These are phyloP conservation scores for Nymphalis c-album DNA, from an alignment of 2,888 invertebrate genomes.

Conservation along the genomic window DNA sequence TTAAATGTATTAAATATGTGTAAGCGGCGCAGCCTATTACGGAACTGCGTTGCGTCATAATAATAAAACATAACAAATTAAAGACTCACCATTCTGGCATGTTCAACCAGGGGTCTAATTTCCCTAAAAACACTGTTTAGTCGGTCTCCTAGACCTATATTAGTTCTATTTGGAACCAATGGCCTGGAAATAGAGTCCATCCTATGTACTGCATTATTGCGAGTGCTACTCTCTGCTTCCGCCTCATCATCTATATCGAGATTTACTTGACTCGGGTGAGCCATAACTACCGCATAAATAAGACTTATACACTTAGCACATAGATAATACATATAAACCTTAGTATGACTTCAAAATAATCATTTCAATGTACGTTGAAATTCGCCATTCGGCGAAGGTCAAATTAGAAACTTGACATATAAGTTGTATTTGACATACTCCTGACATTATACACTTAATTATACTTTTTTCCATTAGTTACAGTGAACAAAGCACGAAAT, in stretches of 20 bases:
- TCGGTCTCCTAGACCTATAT: slow-evolving; percentile 70
- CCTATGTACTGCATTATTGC: slow-evolving; percentile 59
- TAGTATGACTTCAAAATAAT: slow-evolving; percentile 26
- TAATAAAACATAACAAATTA: slow-evolving; percentile 11
- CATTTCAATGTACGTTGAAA: slow-evolving; percentile 44
- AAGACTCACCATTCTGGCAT: slow-evolving; percentile 77
- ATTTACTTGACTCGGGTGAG: slow-evolving; percentile 70
- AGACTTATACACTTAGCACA: slow-evolving; percentile 29
- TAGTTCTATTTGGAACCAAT: slow-evolving; percentile 57
- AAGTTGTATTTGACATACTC: slow-evolving; percentile 17
- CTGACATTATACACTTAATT: slow-evolving; percentile 12
- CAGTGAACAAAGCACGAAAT: too few species aligned
- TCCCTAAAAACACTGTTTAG: slow-evolving; percentile 80
- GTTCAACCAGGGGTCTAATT: slow-evolving; percentile 84
- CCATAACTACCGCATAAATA: slow-evolving; percentile 52
- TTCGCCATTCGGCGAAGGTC: slow-evolving; percentile 44
- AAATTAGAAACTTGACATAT: slow-evolving; percentile 36
- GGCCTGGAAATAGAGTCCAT: slow-evolving; percentile 64
- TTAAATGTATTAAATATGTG: neutral
- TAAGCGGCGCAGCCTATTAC: neutral
- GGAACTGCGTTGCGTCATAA: slow-evolving; percentile 31
- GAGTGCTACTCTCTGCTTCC: slow-evolving; percentile 54
- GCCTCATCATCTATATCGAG: slow-evolving; percentile 70
- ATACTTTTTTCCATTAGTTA: neutral
- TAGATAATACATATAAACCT: slow-evolving; percentile 32